Conservation (phyloP, 2,888 invertebrate species). For the Agrotis clavis region DNA sequence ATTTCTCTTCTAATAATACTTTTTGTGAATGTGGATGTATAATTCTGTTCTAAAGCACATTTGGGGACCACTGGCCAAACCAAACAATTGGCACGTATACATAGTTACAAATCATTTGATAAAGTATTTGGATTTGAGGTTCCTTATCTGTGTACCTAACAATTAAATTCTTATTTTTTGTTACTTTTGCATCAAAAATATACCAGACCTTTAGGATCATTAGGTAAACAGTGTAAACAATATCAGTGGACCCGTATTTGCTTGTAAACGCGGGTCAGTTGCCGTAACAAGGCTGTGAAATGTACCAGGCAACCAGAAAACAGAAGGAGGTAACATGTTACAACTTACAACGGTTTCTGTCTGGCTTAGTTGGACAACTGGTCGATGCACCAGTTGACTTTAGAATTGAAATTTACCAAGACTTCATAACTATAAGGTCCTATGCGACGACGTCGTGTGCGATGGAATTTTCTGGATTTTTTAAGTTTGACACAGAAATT, state of each 20-base stretch:
- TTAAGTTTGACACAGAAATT: not conserved
- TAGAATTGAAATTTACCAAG: conserved; percentile 12
- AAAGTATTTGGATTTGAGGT: too few species aligned
- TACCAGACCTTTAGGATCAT: conserved; percentile 18
- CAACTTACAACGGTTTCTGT: conserved; percentile 25
- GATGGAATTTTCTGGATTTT: not conserved
- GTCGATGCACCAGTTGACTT: conserved; percentile 32
- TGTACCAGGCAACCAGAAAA: conserved; percentile 36
- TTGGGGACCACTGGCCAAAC: too few species aligned
- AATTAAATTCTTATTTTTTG: too few species aligned
- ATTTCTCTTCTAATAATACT: not conserved
- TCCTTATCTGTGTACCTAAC: too few species aligned
- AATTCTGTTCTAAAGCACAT: too few species aligned
- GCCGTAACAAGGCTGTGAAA: conserved; percentile 31
- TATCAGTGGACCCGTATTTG: conserved; percentile 38
- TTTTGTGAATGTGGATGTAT: too few species aligned
- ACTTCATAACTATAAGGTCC: not conserved
- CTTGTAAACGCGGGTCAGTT: conserved; percentile 30
- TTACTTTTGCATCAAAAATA: too few species aligned
- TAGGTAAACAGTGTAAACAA: conserved; percentile 62
- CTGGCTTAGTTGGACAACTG: conserved; percentile 24
- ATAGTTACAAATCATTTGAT: too few species aligned
- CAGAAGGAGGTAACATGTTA: conserved; percentile 21
- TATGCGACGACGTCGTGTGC: not conserved
- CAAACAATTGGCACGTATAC: too few species aligned